Conservation (phyloP, 2,888 invertebrate genomes). For the Megastigmus dorsalis region DNA sequence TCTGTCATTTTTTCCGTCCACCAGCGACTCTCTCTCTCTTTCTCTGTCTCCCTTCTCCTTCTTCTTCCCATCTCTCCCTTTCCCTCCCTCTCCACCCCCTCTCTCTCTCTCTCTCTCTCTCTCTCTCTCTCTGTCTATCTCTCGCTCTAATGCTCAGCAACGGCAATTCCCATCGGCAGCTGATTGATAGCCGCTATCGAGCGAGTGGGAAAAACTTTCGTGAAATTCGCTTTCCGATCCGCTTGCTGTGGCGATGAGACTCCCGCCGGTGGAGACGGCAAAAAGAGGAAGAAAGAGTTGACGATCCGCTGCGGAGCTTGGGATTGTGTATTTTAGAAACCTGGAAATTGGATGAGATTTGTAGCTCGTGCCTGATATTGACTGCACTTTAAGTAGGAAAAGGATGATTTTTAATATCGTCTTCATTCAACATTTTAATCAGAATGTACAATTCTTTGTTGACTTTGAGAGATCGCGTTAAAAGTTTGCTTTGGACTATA, state of each 20-base stretch:
- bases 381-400: too few species aligned
- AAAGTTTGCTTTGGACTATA: too few species aligned
- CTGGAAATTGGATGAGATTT: slow-evolving; percentile 10
- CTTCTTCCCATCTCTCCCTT: background rate
- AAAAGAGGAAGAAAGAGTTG: background rate
- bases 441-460: too few species aligned
- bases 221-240: slow-evolving; percentile 25
- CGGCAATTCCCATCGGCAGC: slow-evolving; percentile 16
- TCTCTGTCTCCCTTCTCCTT: too few species aligned
- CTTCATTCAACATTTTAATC: too few species aligned
- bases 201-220: slow-evolving; percentile 22
- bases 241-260: too few species aligned
- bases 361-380: too few species aligned
- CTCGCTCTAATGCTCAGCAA: slow-evolving; percentile 19
- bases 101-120: background rate
- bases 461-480: too few species aligned
- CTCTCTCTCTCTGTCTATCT: background rate
- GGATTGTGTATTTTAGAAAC: background rate
- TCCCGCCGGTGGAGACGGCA: too few species aligned
- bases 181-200: slow-evolving; percentile 40
- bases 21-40: background rate
- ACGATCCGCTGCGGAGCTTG: background rate
- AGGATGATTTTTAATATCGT: too few species aligned
- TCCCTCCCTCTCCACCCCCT: background rate
- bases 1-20: slow-evolving; percentile 27